Percentiles rank a stretch among this genome's conserved stretches.
Evolutionary conservation across 2,113 vertebrate genomes (phyloP).

Genomic region (Leptodactylus fuscus): DNA sequence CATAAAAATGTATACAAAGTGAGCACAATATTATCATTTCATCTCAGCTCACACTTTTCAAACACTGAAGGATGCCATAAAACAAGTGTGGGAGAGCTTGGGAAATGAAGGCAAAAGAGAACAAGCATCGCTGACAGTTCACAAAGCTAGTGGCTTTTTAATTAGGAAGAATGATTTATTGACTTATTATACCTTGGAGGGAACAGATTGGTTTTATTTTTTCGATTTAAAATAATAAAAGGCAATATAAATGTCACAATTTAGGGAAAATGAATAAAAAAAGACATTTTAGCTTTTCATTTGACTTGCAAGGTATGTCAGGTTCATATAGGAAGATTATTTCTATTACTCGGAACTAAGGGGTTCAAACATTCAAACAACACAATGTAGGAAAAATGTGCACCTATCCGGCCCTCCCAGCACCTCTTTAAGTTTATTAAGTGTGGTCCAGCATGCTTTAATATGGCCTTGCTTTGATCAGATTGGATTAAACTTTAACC

Average conservation of each 20-base stretch:
- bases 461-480: too few species aligned
- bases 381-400: too few species aligned
- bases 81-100: not conserved
- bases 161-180: constrained; percentile 14
- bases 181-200: not conserved
- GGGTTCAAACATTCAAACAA: too few species aligned
- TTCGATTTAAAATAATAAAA: not conserved
- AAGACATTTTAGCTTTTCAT: too few species aligned
- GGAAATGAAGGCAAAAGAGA: not conserved
- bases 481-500: too few species aligned
- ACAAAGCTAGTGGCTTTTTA: not conserved
- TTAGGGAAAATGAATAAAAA: too few species aligned
- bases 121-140: not conserved
- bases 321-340: too few species aligned
- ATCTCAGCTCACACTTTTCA: not conserved
- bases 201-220: not conserved
- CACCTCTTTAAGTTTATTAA: too few species aligned
- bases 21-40: not conserved
- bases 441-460: too few species aligned
- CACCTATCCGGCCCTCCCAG: too few species aligned
- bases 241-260: not conserved
- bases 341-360: too few species aligned
- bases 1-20: constrained; percentile 1
- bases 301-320: too few species aligned
- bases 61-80: not conserved